Percentiles rank a stretch among this genome's conserved stretches.
phyloP scores from a whole-genome alignment of 2,113 vertebrate species.

The Hiodon alosoides region DNA sequence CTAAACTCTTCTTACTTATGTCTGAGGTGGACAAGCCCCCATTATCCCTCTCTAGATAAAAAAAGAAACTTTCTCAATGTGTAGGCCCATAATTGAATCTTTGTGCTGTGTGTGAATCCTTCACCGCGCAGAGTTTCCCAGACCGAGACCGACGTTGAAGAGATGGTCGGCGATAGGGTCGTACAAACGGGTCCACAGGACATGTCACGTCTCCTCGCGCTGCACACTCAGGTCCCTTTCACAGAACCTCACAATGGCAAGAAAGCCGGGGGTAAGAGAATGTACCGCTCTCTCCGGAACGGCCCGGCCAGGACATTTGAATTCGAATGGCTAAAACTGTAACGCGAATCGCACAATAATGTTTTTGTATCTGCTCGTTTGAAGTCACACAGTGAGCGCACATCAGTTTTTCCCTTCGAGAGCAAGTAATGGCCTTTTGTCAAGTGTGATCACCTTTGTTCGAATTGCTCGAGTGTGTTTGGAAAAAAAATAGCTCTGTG shows the following conservation, averaged over 20 bases:
- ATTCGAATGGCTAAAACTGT: slow-evolving; percentile 52
- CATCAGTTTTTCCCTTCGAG: slow-evolving; percentile 70
- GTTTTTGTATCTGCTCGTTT: slow-evolving; percentile 75
- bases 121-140: slow-evolving; percentile 59
- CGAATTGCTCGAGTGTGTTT: slow-evolving; percentile 41
- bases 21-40: slow-evolving; percentile 61
- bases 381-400: slow-evolving; percentile 71
- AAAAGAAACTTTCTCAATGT: slow-evolving; percentile 47
- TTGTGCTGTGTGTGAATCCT: slow-evolving; percentile 70
- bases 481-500: slow-evolving; percentile 57
- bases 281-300: slow-evolving; percentile 59
- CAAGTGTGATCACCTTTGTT: slow-evolving; percentile 44
- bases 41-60: slow-evolving; percentile 53
- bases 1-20: slow-evolving; percentile 55
- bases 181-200: slow-evolving; percentile 60
- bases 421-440: slow-evolving; percentile 66
- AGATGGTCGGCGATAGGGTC: slow-evolving; percentile 73
- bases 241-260: slow-evolving; percentile 64
- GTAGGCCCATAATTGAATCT: slow-evolving; percentile 69
- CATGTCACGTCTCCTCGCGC: slow-evolving; percentile 61
- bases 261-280: slow-evolving; percentile 50
- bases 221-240: slow-evolving; percentile 71
- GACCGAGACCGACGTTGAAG: slow-evolving; percentile 62
- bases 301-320: slow-evolving; percentile 58
- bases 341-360: slow-evolving; percentile 63